Base-by-base conservation (phyloP, 2,113 vertebrate species). In the Cinclus cinclus region DNA sequence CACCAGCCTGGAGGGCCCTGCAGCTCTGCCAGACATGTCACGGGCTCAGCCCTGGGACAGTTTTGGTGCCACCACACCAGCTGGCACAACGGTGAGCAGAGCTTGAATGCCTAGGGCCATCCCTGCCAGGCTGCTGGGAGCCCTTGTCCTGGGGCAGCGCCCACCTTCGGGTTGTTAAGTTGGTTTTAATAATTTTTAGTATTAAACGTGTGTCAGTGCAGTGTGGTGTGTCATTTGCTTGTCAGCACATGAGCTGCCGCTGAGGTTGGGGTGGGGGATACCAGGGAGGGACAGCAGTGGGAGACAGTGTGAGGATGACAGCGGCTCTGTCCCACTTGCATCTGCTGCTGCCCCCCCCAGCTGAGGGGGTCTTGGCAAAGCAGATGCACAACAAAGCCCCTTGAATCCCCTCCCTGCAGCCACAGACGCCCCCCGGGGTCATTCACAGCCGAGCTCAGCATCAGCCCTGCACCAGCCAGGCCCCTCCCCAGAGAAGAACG, bases 111-210 rank as follows among this genome's bases (percentile, higher is more conserved):
- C 64, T 49, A 50, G 63, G 37, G 76, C 42, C 59, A 5, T 17
- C 76, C 2, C 5, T 77, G 73, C 33, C 55, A 25, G 30, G 59
- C 67, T 64, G 71, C 58, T 64, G 65, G 53, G 39, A 67, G 35
- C 58, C 39, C 21, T 2, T 6, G 23, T 44, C 52, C 25, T 2
- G 22, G 41, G 81, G 73, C 30, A 75, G 63, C 3, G 3, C 70
- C 55, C 1, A 2, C 35, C 2, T 88, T 97, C 12, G 15, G 67
- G 94, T 55, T 91, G 15, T 97, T 96, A 85, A 92, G 39, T 80
- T 92, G 94, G 96, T 97, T 98, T 97, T 96, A 98, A 98, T 96
- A 83, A 97, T 95, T 89, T 97, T 97, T 97, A 94, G 97, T 94
- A 96, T 92, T 96, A 97, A 97, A 97, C 49, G n/a, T 39, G 80